Evolutionary conservation across 1,140 invertebrate genomes (phyloP), one percentile per base, ranked within the genome.

Genomic region (Drosophila azteca): DNA sequence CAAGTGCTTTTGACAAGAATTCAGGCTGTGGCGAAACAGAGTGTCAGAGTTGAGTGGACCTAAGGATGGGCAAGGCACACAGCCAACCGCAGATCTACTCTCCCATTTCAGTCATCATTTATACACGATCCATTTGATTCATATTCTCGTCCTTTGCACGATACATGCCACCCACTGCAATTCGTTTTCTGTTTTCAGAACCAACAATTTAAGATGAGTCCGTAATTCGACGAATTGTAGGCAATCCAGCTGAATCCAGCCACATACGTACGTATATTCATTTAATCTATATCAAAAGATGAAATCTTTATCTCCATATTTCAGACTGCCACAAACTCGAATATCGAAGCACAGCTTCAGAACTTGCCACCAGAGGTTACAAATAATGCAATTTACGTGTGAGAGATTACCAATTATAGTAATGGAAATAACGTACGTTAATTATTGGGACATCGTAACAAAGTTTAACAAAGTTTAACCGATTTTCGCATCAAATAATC

Each of bases 1-100:
- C 64, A 67, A 79, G 71, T 83, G 80, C 80, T 84, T 72, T 77
- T 80, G 77, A 84, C 76, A 85, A 80, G 62, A 62, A 44, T 49
- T 52, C 20, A 24, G 29, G 29, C 51, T 43, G 52, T 31, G 51
- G 39, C 46, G 31, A 51, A 11, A 35, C 24, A 26, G 5, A 5
- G 4, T 26, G 24, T 26, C 24, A 26, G 24, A 26, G 24, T 26
- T 4, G 24, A 26, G 24, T 26, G 24, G 24, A 26, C 24, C 24
- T 5, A 20, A 20, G 17, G 17, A 20, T 20, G 17, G 17, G 1
- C 17, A 20, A 20, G 24, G 24, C 24, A 24, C 4, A 24, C 44
- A 13, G 48, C 17, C 31, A 51, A 83, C 79, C 80, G 61, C 79
- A 83, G 54, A 64, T 64, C 69, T 58, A 11, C 70, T 31, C 55